Evolutionary conservation across 37 sponge, comb jelly and placozoan species (phyloP).

Genomic region (Amphimedon queenslandica): DNA sequence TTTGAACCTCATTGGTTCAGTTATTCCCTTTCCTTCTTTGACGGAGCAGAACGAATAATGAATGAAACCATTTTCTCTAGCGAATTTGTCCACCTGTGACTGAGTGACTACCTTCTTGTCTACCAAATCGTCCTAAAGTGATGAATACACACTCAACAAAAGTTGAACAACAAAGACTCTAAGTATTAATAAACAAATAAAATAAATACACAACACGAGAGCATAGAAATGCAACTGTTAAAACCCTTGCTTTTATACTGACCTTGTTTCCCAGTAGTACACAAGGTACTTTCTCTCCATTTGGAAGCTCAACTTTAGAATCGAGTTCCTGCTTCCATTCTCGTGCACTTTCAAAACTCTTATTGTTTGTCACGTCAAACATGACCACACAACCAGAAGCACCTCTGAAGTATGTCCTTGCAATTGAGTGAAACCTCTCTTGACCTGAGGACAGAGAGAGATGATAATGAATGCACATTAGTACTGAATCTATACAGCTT

Average conservation of each 20-base stretch:
- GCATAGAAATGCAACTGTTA: background rate
- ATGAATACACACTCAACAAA: background rate
- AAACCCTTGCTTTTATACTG: background rate
- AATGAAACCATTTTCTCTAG: slow-evolving; percentile 46
- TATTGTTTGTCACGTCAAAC: slow-evolving; percentile 53
- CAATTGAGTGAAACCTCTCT: slow-evolving; percentile 38
- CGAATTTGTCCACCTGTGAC: slow-evolving; percentile 33
- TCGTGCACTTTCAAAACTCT: slow-evolving; percentile 51
- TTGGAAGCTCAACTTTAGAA: slow-evolving; percentile 44
- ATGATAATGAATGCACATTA: background rate
- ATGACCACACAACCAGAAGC: slow-evolving; percentile 58
- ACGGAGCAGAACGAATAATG: slow-evolving; percentile 53
- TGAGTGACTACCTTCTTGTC: slow-evolving; percentile 16
- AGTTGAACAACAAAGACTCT: background rate
- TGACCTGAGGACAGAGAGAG: slow-evolving; percentile 25
- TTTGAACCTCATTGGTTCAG: slow-evolving; percentile 51
- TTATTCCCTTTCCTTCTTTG: slow-evolving; percentile 49
- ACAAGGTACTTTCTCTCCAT: slow-evolving; percentile 56
- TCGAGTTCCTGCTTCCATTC: slow-evolving; percentile 65
- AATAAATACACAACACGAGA: background rate
- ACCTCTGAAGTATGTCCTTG: slow-evolving; percentile 41
- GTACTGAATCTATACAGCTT: background rate
- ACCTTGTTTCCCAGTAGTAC: slow-evolving; percentile 75
- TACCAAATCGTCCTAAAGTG: slow-evolving; percentile 23
- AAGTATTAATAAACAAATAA: background rate